phyloP scores from a whole-genome alignment of 1,140 invertebrate species.

The Alviniconcha marisindica region DNA sequence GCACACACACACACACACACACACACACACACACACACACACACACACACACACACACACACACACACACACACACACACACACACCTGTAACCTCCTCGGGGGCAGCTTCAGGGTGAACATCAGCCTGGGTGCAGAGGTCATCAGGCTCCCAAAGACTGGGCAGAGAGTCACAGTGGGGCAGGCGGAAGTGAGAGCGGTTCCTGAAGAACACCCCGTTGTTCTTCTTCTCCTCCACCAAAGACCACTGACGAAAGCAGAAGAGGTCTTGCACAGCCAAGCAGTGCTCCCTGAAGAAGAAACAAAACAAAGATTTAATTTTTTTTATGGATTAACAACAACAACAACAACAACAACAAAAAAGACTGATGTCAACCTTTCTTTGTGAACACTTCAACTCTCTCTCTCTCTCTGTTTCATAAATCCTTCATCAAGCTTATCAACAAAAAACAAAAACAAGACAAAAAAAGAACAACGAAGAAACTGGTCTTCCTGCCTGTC shows the following conservation, averaged over 20 bases:
- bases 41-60: background rate
- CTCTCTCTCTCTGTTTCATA: too few species aligned
- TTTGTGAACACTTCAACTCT: too few species aligned
- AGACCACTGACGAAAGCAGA: conserved; percentile 96
- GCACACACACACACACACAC: background rate
- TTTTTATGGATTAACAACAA: too few species aligned
- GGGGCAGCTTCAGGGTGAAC: background rate
- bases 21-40: background rate
- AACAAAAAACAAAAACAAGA: too few species aligned
- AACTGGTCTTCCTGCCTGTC: too few species aligned
- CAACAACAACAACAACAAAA: too few species aligned
- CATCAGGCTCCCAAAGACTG: conserved; percentile 49
- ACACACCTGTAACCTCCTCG: conserved; percentile 4
- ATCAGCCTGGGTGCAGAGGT: background rate
- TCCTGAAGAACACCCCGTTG: conserved; percentile 85
- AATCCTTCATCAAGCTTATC: too few species aligned
- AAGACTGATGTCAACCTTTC: too few species aligned
- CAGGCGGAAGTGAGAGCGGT: conserved; percentile 90
- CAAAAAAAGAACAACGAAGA: too few species aligned
- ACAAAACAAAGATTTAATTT: too few species aligned
- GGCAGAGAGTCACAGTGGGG: conserved; percentile 90
- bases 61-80: background rate
- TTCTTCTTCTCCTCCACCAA: conserved; percentile 92
- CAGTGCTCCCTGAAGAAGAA: conserved; percentile 93
- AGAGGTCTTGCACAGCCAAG: conserved; percentile 90